Percentiles rank a stretch among this genome's conserved stretches.
These are phyloP conservation scores for Notamacropus eugenii DNA, from an alignment of 2,797 vertebrate species.

Conservation along the genomic window DNA sequence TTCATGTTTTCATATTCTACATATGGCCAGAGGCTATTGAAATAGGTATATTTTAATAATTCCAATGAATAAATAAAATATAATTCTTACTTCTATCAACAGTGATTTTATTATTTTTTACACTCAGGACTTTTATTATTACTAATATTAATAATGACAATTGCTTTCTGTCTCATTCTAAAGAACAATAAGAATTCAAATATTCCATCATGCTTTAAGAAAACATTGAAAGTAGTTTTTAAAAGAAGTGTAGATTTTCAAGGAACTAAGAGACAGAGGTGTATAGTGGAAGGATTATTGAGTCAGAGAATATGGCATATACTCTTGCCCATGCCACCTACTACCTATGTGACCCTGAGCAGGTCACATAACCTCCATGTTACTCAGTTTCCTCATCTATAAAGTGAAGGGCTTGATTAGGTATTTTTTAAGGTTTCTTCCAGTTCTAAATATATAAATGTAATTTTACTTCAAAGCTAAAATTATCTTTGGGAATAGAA, in stretches of 20 bases:
- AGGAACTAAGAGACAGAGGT: constrained; percentile 13
- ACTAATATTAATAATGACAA: constrained; percentile 47
- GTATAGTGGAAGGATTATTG: background rate
- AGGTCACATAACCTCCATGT: background rate
- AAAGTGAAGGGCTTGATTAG: background rate
- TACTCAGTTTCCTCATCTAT: background rate
- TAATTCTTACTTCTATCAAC: constrained; percentile 30
- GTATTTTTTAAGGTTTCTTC: background rate
- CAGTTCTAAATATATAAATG: background rate
- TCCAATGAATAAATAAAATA: constrained; percentile 58
- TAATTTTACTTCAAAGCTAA: constrained; percentile 11
- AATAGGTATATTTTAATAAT: background rate
- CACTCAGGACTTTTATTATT: constrained; percentile 14
- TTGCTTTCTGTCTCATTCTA: constrained; percentile 28
- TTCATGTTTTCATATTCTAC: constrained; percentile 45
- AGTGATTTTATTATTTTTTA: constrained; percentile 34
- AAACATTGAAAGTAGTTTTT: background rate
- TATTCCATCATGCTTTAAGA: background rate
- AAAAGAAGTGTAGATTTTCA: constrained; percentile 39
- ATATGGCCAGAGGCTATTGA: background rate
- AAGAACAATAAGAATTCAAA: constrained; percentile 36
- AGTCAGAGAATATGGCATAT: background rate
- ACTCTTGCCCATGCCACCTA: background rate
- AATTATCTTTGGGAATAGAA: constrained; percentile 37
- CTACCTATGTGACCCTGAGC: background rate